Evolutionary conservation across 2,113 vertebrate genomes (phyloP).

Genomic region (Platichthys stellatus): DNA sequence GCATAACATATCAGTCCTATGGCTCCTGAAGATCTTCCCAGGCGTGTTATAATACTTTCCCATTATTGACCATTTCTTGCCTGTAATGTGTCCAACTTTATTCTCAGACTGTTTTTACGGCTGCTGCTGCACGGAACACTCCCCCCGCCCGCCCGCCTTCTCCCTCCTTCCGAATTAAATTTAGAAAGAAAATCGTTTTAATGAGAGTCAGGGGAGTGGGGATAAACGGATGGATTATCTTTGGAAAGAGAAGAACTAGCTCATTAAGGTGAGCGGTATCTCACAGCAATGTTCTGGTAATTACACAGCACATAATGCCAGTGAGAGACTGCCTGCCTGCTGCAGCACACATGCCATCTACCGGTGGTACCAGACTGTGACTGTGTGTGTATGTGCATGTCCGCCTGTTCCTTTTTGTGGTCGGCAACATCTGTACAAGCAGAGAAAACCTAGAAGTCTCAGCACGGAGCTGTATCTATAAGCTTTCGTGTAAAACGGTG

Average conservation of each 20-base stretch:
- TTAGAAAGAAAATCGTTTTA: constrained; percentile 78
- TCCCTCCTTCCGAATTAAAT: constrained; percentile 71
- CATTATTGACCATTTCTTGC: constrained; percentile 53
- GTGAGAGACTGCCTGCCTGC: constrained; percentile 32
- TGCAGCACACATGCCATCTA: constrained; percentile 50
- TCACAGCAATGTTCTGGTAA: constrained; percentile 77
- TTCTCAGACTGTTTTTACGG: constrained; percentile 71
- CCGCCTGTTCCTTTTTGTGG: background rate
- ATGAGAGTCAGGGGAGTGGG: constrained; percentile 83
- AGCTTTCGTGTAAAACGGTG: background rate
- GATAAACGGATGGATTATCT: constrained; percentile 79
- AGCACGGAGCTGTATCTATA: background rate
- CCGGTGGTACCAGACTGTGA: constrained; percentile 20
- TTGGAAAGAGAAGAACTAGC: constrained; percentile 76
- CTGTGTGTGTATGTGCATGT: background rate
- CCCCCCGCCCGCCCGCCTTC: constrained; percentile 42
- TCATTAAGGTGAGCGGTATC: constrained; percentile 80
- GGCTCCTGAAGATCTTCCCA: constrained; percentile 45
- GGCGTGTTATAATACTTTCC: constrained; percentile 44
- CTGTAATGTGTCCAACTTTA: constrained; percentile 68
- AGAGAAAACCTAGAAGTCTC: background rate
- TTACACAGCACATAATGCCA: constrained; percentile 70
- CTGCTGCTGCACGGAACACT: constrained; percentile 28
- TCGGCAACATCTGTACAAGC: background rate
- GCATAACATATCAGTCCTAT: constrained; percentile 44